These are phyloP conservation scores for Ennomos erosarius DNA, from an alignment of 2,888 invertebrate species.

Conservation along the genomic window DNA sequence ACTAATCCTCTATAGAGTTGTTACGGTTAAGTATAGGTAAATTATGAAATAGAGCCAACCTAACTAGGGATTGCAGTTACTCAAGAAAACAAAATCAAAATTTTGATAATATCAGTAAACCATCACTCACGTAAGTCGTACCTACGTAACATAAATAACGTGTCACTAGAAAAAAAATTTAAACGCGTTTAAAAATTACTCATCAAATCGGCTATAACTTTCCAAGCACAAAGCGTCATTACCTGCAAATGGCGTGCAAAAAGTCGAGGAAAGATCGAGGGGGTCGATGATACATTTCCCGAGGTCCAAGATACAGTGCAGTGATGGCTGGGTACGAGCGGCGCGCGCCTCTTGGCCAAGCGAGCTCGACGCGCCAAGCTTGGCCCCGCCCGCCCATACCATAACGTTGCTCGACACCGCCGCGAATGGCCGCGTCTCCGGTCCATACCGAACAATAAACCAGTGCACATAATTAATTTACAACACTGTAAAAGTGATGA, in stretches of 20 bases:
- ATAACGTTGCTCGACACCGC: conserved; percentile 67
- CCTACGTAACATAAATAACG: conserved; percentile 1
- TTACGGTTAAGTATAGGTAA: no score
- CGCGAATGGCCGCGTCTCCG: conserved; percentile 71
- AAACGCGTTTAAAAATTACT: conserved; percentile 32
- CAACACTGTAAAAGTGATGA: conserved; percentile 83
- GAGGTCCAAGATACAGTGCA: conserved; percentile 50
- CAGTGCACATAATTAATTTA: conserved; percentile 81
- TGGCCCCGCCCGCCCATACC: conserved; percentile 74
- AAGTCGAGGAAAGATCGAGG: conserved; percentile 42
- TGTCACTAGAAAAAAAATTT: conserved; percentile 9
- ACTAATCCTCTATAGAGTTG: no score
- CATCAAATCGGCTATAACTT: conserved; percentile 33
- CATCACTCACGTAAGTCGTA: neutral
- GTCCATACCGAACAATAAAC: conserved; percentile 53
- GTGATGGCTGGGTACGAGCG: conserved; percentile 36
- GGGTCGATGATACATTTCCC: conserved; percentile 48
- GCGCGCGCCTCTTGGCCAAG: conserved; percentile 61
- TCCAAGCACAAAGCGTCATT: conserved; percentile 38
- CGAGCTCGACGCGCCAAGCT: conserved; percentile 46
- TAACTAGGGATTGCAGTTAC: no score
- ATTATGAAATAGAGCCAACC: no score
- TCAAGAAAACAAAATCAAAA: no score
- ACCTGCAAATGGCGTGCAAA: conserved; percentile 42
- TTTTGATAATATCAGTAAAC: neutral